Base-by-base conservation (phyloP, 1,140 invertebrate species). In the Sesamia nonagrioides region DNA sequence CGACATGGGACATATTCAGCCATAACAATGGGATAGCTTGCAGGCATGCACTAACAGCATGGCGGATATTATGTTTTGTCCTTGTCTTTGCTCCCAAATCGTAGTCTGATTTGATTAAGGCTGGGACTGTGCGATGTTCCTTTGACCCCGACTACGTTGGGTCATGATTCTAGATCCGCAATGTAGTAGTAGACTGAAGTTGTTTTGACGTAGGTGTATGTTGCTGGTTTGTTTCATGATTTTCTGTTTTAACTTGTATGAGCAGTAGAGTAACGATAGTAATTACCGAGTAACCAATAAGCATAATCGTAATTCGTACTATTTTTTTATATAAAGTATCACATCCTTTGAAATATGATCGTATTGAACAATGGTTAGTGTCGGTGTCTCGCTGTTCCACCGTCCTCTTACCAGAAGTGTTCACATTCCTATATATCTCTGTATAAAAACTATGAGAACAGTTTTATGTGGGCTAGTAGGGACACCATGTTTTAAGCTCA, bases 21-120 rank as follows among this genome's bases (percentile, higher is more conserved):
- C 54, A 33, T 58, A 40, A 63, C 60, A 40, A 63, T 40, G 7
- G n/a, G 11, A 63, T 35, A 17, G 33, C 58, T 37, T 15, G 35
- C 15, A 35, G 35, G 58, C 35, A 3, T 27, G 15, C 21, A 33
- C 54, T 58, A 58, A 58, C 18, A 40, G n/a, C 18, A 5, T 58
- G 15, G 61, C 9, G 17, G 2, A 66, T 18, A 61, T 37, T 27
- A 61, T n/a, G 7, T 18, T 42, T 42, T 66, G 15, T 40, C 21
- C 42, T 5, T 27, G 3, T 4, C 54, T 58, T 15, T 27, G 11
- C 37, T 2, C 35, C 13, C 37, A 11, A 40, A 42, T 18, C 37
- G n/a, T 42, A 66, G 37, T 66, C 37, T 42, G 61, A 66, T 66
- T 66, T 33, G 54, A 58, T 58, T 58, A 58, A 58, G 13, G 54